These are phyloP conservation scores for Lasioglossum albipes DNA, from an alignment of 1,140 invertebrate species.

Conservation along the genomic window DNA sequence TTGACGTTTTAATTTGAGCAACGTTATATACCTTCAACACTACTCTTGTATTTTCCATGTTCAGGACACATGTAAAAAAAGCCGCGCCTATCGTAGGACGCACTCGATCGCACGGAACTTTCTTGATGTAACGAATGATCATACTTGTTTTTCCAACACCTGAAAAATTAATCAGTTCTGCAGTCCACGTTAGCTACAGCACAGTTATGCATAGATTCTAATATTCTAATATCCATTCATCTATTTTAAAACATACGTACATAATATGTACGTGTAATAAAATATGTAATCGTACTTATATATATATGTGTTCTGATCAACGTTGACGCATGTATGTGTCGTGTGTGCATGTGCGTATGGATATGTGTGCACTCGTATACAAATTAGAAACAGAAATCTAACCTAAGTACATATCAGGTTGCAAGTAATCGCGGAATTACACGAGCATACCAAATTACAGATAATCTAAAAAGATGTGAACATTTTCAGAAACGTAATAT, in stretches of 20 bases:
- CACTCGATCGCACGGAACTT: slow-evolving; percentile 86
- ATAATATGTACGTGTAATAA: too few relatives aligned
- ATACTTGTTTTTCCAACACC: slow-evolving; percentile 94
- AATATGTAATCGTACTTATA: neutral
- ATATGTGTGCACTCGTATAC: too few relatives aligned
- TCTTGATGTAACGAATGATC: slow-evolving; percentile 89
- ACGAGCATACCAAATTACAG: neutral
- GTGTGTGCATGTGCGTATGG: too few relatives aligned
- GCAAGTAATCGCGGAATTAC: neutral
- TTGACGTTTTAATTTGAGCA: neutral
- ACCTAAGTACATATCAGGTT: neutral
- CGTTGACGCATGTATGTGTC: too few relatives aligned
- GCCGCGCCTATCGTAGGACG: slow-evolving; percentile 93
- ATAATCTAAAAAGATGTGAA: neutral
- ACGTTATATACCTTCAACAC: slow-evolving; percentile 85
- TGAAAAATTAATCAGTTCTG: slow-evolving; percentile 75
- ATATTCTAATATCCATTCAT: too few relatives aligned
- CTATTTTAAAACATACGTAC: too few relatives aligned
- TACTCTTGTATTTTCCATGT: slow-evolving; percentile 84
- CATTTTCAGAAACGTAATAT: neutral
- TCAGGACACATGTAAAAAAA: slow-evolving; percentile 92
- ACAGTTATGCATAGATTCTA: too few relatives aligned
- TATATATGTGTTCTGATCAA: too few relatives aligned
- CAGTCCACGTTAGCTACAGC: neutral
- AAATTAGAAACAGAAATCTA: too few relatives aligned